phyloP scores from a whole-genome alignment of 1,140 invertebrate genomes.

The Drosophila tristis region DNA sequence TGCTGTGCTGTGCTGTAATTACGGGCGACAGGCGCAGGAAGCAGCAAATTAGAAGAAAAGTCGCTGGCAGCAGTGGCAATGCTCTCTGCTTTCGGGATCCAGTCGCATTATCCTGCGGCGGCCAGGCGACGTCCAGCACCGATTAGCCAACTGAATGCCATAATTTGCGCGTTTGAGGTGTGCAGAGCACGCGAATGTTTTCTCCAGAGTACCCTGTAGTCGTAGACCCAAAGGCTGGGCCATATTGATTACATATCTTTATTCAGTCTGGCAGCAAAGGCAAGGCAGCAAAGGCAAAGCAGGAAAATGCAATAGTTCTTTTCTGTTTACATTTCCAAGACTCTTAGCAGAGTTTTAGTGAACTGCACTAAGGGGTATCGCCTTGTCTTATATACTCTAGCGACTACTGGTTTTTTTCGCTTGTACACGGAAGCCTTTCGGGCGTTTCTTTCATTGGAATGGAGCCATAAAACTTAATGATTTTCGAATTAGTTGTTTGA shows the following conservation, averaged over 20 bases:
- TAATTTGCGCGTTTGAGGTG: constrained; percentile 57
- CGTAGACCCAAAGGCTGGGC: no score
- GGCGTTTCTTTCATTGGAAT: constrained; percentile 56
- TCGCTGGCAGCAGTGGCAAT: constrained; percentile 11
- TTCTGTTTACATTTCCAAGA: no score
- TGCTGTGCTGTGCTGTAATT: constrained; percentile 38
- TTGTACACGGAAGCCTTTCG: constrained; percentile 17
- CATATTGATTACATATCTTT: no score
- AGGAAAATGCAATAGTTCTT: no score
- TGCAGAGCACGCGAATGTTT: constrained; percentile 53
- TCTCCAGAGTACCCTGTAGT: no score
- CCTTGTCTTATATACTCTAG: no score
- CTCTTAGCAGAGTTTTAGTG: no score
- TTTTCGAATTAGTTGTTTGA: constrained; percentile 66
- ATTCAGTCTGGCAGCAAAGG: no score
- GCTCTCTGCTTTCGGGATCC: constrained; percentile 7
- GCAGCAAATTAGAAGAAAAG: constrained; percentile 64
- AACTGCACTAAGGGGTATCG: no score
- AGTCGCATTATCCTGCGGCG: constrained; percentile 71
- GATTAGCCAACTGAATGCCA: constrained; percentile 52
- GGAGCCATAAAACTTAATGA: constrained; percentile 71
- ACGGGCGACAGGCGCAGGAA: constrained; percentile 69
- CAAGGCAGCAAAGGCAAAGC: no score
- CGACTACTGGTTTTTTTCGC: neutral
- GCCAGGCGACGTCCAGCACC: constrained; percentile 14